A percentile compares a stretch with the other conserved stretches of the same genome.
phyloP scores from a whole-genome alignment of 1,140 invertebrate genomes.

The Bombyx mori region ASM3026992v2 NC_085116.1:8602501-8603000 shows the following conservation, averaged over 20 bases:
- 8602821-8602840: conserved; percentile 77
- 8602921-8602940: conserved; percentile 79
- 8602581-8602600: conserved; percentile 77
- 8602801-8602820: conserved; percentile 79
- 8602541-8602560: conserved; percentile 79
- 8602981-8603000: conserved; percentile 80
- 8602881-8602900: conserved; percentile 77
- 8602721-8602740: background rate
- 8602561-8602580: conserved; percentile 77
- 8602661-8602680: conserved; percentile 45
- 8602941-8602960: conserved; percentile 84
- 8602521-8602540: conserved; percentile 81
- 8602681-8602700: background rate
- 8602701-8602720: conserved; percentile 5
- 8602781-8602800: conserved; percentile 78
- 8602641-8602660: conserved; percentile 55
- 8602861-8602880: conserved; percentile 80
- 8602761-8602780: conserved; percentile 63
- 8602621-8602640: conserved; percentile 71
- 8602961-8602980: conserved; percentile 82
- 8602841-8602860: conserved; percentile 79
- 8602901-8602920: conserved; percentile 82
- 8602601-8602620: conserved; percentile 71
- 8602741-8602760: conserved; percentile 32
- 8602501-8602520: conserved; percentile 76